Evolutionary conservation across 2,113 vertebrate genomes (phyloP), one percentile per base, ranked within the genome.

Genomic region (Phyllopteryx taeniolatus): DNA sequence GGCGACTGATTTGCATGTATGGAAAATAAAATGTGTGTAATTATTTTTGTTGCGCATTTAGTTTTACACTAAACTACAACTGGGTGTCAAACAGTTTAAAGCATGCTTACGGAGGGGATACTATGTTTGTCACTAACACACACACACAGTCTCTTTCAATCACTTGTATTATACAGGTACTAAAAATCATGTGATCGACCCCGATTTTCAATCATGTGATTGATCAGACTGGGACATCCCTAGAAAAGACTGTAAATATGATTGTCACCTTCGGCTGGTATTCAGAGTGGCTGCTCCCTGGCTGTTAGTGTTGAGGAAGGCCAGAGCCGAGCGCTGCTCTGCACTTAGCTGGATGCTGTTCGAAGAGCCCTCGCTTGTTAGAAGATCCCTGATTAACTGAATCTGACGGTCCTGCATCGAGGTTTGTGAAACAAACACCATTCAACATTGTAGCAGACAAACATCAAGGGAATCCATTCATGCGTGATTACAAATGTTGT

Each of bases 291-390:
- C 68, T 11, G 80, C 14, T 61, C 78, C 68, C 65, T 92, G 94
- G n/a, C 92, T 90, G 81, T 94, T 94, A 17, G 91, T 81, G 79
- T 94, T 96, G 15, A 99, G 94, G 78, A 99, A 98, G 79, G 95
- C 96, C 0, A 99, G 87, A 71, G 95, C 97, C 8, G 96, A 96
- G 51, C 93, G 96, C 86, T 99, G 98, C 70, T 99, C 97, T 63
- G 96, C 97, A 0, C 95, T 99, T 47, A 99, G 93, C 87, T 98
- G 94, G 87, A 99, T 96, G 77, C 96, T 99, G 81, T 93, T 95
- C 0, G 92, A 90, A 0, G 96, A 95, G 6, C 94, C 92, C 87
- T 99, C 98, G 4, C 94, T 94, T 88, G 94, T 95, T 81, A 99
- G 91, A 75, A 99, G 94, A 76, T 99, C 98, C 59, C 95, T 91